Evolutionary conservation across 1,140 invertebrate genomes (phyloP).

Genomic region (Hirudo medicinalis): DNA sequence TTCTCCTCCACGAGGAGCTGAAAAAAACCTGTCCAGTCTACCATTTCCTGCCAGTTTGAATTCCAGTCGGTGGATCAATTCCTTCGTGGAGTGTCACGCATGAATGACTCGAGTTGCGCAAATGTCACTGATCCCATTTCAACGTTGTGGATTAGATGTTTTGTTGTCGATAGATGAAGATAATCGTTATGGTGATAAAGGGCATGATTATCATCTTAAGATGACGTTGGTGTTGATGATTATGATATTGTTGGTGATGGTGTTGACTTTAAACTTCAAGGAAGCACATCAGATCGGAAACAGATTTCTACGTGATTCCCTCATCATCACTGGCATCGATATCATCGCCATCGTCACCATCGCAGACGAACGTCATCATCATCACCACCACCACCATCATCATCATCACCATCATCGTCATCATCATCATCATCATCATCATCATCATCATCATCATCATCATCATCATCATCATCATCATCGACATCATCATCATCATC

Average conservation of each 20-base stretch:
- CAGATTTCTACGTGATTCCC: not conserved
- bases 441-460: conserved; percentile 6
- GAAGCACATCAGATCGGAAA: not conserved
- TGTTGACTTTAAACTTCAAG: not conserved
- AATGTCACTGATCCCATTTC: not conserved
- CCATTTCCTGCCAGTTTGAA: not conserved
- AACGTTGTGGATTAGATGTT: not conserved
- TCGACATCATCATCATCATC: not conserved
- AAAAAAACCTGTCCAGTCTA: too few species aligned
- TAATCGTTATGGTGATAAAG: not conserved
- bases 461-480: conserved; percentile 10
- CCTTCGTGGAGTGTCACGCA: not conserved
- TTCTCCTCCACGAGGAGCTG: too few species aligned
- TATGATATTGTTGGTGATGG: not conserved
- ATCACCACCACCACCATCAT: not conserved
- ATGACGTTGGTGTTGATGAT: not conserved
- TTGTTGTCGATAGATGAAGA: not conserved
- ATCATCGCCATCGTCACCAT: too few species aligned
- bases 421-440: not conserved
- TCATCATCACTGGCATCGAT: not conserved
- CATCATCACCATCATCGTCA: conserved; percentile 7
- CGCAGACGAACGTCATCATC: too few species aligned
- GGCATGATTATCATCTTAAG: not conserved
- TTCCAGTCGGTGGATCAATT: not conserved
- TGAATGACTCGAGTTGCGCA: conserved; percentile 2